Evolutionary conservation across 2,113 vertebrate genomes (phyloP).

Genomic region (Lagenorhynchus albirostris): DNA sequence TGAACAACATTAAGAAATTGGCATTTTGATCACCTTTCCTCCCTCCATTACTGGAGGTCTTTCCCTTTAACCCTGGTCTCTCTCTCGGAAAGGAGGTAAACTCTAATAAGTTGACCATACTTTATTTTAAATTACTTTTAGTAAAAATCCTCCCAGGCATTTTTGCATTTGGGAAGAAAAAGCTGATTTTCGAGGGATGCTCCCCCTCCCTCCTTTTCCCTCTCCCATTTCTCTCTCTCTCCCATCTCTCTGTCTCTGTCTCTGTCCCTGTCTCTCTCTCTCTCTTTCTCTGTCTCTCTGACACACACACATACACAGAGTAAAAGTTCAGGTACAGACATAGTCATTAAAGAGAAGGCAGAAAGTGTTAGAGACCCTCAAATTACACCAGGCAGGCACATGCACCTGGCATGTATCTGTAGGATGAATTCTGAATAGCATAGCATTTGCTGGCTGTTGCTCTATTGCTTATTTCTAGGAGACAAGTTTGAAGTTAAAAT

Average conservation of each 20-base stretch:
- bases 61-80: background rate
- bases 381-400: background rate
- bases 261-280: accelerated
- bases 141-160: background rate
- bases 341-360: background rate
- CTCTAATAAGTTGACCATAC: background rate
- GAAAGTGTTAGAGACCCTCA: background rate
- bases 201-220: background rate
- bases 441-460: background rate
- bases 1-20: background rate
- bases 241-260: background rate
- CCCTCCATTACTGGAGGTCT: background rate
- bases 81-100: background rate
- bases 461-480: background rate
- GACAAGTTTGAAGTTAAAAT: background rate
- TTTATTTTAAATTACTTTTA: background rate
- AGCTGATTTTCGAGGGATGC: background rate
- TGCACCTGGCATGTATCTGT: background rate
- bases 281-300: background rate
- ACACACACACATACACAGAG: background rate
- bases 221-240: background rate
- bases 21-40: background rate
- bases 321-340: background rate
- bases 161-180: background rate
- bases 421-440: background rate